phyloP scores from a whole-genome alignment of 2,113 vertebrate genomes.

The Hippotragus niger region DNA sequence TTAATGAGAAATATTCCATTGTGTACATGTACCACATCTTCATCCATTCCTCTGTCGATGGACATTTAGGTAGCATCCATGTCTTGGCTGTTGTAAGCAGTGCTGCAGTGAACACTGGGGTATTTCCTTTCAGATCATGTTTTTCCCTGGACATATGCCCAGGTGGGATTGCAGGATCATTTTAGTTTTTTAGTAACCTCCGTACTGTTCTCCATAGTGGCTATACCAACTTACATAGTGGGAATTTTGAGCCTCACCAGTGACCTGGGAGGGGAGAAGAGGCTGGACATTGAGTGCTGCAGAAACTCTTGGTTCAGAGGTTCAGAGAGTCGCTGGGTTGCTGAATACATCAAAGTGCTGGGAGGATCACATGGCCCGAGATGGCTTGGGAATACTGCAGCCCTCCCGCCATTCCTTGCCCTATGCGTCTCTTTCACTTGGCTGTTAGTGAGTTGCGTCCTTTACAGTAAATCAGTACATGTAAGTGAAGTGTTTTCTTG shows the following conservation, averaged over 20 bases:
- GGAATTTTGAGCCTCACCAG: background rate
- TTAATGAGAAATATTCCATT: background rate
- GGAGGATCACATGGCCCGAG: background rate
- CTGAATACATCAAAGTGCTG: background rate
- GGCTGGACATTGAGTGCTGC: background rate
- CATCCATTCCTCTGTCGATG: background rate
- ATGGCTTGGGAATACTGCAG: no score
- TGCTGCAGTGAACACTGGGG: background rate
- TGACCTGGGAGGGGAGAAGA: background rate
- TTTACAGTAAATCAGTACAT: background rate
- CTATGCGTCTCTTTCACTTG: no score
- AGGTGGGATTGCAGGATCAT: background rate
- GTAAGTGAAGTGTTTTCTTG: background rate
- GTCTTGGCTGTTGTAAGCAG: background rate
- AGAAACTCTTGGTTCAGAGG: background rate
- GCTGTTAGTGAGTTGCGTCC: background rate
- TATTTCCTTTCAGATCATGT: background rate
- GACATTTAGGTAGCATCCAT: background rate
- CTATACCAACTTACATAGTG: background rate
- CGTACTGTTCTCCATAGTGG: background rate
- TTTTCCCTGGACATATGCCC: background rate
- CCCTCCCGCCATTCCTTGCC: background rate
- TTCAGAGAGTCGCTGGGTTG: no score
- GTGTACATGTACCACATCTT: background rate
- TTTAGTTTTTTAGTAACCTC: background rate